These are phyloP conservation scores for Nomia melanderi DNA, from an alignment of 1,140 invertebrate species.

Conservation along the genomic window DNA sequence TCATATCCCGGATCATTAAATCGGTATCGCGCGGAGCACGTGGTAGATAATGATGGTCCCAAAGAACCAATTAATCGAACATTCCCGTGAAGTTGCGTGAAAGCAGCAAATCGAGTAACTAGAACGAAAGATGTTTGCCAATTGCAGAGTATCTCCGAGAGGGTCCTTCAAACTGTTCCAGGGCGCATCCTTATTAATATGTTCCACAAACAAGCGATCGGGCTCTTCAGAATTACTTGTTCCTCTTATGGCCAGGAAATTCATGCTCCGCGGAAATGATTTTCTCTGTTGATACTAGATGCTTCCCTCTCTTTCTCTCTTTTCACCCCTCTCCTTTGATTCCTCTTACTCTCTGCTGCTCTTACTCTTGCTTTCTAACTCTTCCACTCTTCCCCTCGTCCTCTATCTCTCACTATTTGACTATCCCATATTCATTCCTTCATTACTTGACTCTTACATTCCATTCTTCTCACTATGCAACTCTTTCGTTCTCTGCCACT, in stretches of 20 bases:
- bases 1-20: background rate
- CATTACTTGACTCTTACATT: too few relatives aligned
- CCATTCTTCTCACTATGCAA: too few relatives aligned
- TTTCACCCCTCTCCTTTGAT: too few relatives aligned
- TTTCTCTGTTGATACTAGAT: background rate
- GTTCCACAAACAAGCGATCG: background rate
- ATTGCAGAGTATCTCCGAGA: background rate
- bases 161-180: background rate
- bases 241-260: background rate
- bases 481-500: too few relatives aligned
- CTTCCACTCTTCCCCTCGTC: too few relatives aligned
- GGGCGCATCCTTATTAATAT: conserved; percentile 7
- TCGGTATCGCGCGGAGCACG: background rate
- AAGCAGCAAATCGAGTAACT: conserved; percentile 4
- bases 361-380: too few relatives aligned
- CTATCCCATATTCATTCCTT: too few relatives aligned
- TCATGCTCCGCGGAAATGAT: conserved; percentile 13
- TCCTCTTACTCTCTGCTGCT: too few relatives aligned
- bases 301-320: background rate
- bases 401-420: too few relatives aligned
- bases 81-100: background rate
- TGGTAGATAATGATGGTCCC: background rate
- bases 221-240: conserved; percentile 2
- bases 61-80: background rate
- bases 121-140: background rate